These are phyloP conservation scores for Acanthurus lineatus DNA, from an alignment of 2,797 vertebrate genomes.

Conservation along the genomic window DNA sequence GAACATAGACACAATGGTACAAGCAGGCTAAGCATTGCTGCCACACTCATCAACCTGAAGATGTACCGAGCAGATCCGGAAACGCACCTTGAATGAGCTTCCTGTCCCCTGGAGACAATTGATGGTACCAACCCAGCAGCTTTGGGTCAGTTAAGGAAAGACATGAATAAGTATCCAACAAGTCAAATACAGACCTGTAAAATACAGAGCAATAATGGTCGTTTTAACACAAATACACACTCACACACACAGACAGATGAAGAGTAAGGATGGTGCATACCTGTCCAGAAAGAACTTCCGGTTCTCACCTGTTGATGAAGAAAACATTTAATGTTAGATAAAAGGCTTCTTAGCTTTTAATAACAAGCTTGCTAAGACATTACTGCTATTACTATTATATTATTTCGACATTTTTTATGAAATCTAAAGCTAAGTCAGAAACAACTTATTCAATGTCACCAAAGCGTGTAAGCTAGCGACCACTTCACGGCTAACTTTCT, in stretches of 20 bases:
- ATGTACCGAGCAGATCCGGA: neutral
- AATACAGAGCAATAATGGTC: neutral
- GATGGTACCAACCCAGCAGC: conserved; percentile 76
- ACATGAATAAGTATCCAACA: conserved; percentile 48
- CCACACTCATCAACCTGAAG: neutral
- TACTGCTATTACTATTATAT: neutral
- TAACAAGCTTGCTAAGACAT: neutral
- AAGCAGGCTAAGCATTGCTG: too few relatives aligned
- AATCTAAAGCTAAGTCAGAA: too few relatives aligned
- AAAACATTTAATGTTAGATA: neutral
- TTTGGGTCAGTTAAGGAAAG: conserved; percentile 65
- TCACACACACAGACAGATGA: neutral
- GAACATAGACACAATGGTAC: too few relatives aligned
- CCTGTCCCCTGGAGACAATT: conserved; percentile 64
- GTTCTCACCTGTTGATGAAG: conserved; percentile 4
- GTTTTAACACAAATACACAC: neutral
- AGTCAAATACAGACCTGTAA: conserved; percentile 72
- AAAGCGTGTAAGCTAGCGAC: too few relatives aligned
- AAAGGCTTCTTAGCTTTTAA: neutral
- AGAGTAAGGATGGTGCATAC: conserved; percentile 35
- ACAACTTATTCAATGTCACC: too few relatives aligned
- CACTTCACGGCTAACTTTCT: too few relatives aligned
- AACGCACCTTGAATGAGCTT: conserved; percentile 71
- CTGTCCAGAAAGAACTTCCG: conserved; percentile 65
- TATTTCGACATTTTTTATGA: too few relatives aligned